A percentile compares a stretch with the other conserved stretches of the same genome.
These are phyloP conservation scores for Brenthis hecate DNA, from an alignment of 2,888 invertebrate genomes.

Conservation along the genomic window DNA sequence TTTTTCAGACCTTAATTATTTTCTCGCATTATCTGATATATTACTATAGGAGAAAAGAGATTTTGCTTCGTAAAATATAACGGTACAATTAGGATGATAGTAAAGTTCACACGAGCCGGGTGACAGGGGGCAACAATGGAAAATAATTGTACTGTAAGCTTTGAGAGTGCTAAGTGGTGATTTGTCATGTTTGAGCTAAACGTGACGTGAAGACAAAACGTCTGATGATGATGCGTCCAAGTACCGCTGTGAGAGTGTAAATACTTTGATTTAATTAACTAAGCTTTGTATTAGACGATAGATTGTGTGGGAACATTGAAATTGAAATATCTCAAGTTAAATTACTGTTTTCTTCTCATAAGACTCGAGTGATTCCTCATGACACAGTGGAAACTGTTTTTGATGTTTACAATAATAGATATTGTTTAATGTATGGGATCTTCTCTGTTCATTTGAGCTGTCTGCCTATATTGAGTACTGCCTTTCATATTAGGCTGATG, in stretches of 20 bases:
- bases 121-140: conserved; percentile 33
- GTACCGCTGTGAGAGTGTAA: conserved; percentile 10
- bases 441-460: too few species aligned
- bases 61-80: neutral
- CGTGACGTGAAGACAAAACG: conserved; percentile 18
- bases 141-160: conserved; percentile 28
- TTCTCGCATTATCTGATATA: too few species aligned
- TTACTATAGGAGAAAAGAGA: neutral
- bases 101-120: conserved; percentile 8
- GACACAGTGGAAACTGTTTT: too few species aligned
- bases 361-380: too few species aligned
- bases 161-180: conserved; percentile 24
- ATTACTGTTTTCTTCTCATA: neutral
- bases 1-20: neutral
- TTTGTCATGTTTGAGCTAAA: conserved; percentile 29
- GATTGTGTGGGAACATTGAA: neutral
- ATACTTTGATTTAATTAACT: conserved; percentile 24
- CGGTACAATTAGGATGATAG: conserved; percentile 13
- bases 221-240: conserved; percentile 15
- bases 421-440: too few species aligned
- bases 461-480: too few species aligned
- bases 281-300: conserved; percentile 1
- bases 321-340: conserved; percentile 2
- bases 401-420: too few species aligned
- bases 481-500: too few species aligned